Evolutionary conservation across 1,140 invertebrate species (phyloP), one percentile per base, ranked within the genome.

Genomic region (Ridgeia piscesae): DNA sequence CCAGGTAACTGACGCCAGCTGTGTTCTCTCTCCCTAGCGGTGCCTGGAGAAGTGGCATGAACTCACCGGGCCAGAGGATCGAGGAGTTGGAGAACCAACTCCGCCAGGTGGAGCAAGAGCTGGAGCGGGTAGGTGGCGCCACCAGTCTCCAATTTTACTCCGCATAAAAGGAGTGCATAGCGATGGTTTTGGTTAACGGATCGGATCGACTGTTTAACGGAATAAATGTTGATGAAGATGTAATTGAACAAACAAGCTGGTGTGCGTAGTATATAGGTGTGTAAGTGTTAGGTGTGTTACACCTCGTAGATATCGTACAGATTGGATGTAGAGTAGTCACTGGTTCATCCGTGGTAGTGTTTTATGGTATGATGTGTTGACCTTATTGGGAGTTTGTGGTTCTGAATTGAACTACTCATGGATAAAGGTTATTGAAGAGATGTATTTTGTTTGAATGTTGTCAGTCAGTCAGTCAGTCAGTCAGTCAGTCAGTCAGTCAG

Each of bases 31-130:
- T 27, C 48, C 8, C 17, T 77, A 31, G 58, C 17, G 27, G 58
- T 14, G 58, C 58, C 11, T 77, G 58, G 58, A 17, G 58, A 21
- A 77, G 58, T 31, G 27, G 58, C 2, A 77, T 2, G 2, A 31
- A 31, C 58, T 21, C 17, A 9, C 14, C 58, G 6, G 58, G 11
- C 17, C 97, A 96, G 97, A 97, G 93, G 97, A 97, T 95, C 48
- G 92, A 95, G 91, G 95, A 96, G 91, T 93, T 96, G 88, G 95
- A 96, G 92, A 93, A 92, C 11, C 94, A 94, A 92, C 93, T 96
- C 17, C 35, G 93, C 9, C 94, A 95, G 91, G 93, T 96, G 88
- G 94, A 95, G 35, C 92, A 94, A 34, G 95, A 96, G 91, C 93
- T 96, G 17, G 94, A 95, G 42, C 95, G 95, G 94, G 92, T 27